Evolutionary conservation across 2,113 vertebrate species (phyloP).

Genomic region (Ciconia boyciana): DNA sequence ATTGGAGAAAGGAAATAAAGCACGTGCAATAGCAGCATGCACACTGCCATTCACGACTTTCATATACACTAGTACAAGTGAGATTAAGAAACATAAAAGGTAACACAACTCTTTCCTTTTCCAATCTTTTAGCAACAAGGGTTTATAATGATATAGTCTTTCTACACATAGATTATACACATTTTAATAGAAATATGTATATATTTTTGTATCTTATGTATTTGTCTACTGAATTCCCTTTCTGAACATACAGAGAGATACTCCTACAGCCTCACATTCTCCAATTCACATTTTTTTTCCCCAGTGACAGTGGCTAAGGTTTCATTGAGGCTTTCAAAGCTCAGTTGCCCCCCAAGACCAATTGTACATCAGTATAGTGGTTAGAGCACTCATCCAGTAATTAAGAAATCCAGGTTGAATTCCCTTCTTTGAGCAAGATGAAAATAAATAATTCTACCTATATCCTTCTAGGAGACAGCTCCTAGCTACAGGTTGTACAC

Average conservation of each 20-base stretch:
- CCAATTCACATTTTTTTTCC: too few species aligned
- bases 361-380: not conserved
- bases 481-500: not conserved
- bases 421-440: not conserved
- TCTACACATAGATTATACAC: fast-evolving
- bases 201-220: too few species aligned
- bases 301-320: not conserved
- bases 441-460: not conserved
- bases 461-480: not conserved
- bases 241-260: not conserved
- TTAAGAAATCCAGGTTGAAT: not conserved
- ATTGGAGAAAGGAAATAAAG: not conserved
- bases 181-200: too few species aligned
- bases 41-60: not conserved
- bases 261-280: not conserved
- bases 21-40: fast-evolving
- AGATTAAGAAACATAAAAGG: not conserved
- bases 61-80: fast-evolving
- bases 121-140: not conserved
- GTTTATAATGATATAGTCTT: not conserved
- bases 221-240: not conserved
- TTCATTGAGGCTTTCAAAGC: not conserved
- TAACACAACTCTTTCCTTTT: not conserved
- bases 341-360: not conserved
- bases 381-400: not conserved